Evolutionary conservation across 1,140 invertebrate genomes (phyloP).

Genomic region (Phthorimaea operculella): DNA sequence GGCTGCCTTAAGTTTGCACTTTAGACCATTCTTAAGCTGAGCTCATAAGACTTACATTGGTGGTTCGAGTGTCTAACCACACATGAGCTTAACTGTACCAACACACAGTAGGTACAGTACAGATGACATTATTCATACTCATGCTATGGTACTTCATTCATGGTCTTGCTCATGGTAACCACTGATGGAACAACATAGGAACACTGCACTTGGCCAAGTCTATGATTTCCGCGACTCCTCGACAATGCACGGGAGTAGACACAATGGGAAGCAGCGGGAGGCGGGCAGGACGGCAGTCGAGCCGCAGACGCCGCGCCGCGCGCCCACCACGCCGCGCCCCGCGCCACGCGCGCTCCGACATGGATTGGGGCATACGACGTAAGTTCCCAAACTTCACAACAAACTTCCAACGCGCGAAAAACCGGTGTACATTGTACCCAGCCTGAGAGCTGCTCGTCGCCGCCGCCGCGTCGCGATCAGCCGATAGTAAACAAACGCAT

Average conservation of each 20-base stretch:
- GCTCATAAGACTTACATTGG: too few relatives aligned
- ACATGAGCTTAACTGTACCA: too few relatives aligned
- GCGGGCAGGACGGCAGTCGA: not conserved
- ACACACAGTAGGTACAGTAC: too few relatives aligned
- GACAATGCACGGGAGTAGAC: not conserved
- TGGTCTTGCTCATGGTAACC: too few relatives aligned
- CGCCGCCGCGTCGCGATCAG: constrained; percentile 33
- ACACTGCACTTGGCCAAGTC: not conserved
- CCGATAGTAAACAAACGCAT: constrained; percentile 66
- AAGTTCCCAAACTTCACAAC: constrained; percentile 61
- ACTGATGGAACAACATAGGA: too few relatives aligned
- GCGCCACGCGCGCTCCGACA: constrained; percentile 52
- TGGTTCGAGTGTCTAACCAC: too few relatives aligned
- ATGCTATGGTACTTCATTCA: too few relatives aligned
- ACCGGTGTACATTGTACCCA: not conserved
- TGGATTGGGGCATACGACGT: constrained; percentile 86
- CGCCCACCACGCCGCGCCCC: constrained; percentile 39
- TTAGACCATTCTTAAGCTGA: too few relatives aligned
- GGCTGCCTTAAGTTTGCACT: too few relatives aligned
- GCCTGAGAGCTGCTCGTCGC: constrained; percentile 19
- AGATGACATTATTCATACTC: too few relatives aligned
- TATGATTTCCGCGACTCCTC: not conserved
- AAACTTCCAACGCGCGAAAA: not conserved
- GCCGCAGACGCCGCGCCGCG: constrained; percentile 11
- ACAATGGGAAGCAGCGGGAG: constrained; percentile 4